Percentiles rank a stretch among this genome's conserved stretches.
These are phyloP conservation scores for Perca schrenkii DNA, from an alignment of 2,113 vertebrate genomes.

Conservation along the genomic window DNA sequence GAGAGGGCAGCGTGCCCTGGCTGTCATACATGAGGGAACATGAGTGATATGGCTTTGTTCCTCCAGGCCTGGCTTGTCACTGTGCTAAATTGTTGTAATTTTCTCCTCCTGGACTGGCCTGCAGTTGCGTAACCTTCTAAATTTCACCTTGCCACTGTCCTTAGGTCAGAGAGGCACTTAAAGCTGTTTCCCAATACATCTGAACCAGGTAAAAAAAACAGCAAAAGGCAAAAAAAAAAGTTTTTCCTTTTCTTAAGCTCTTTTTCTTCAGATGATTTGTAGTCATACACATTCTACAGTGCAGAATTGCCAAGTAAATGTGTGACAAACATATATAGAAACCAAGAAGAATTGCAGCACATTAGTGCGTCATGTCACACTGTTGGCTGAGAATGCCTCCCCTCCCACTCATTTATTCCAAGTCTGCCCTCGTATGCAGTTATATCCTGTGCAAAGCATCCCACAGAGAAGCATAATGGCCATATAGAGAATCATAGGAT, in stretches of 20 bases:
- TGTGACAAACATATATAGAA: neutral
- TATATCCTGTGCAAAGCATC: constrained; percentile 5
- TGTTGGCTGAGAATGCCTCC: neutral
- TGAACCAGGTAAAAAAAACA: neutral
- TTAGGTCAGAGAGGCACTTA: constrained; percentile 31
- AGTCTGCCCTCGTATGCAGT: neutral
- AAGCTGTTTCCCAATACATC: neutral
- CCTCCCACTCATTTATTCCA: constrained; percentile 9
- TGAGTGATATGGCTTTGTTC: constrained; percentile 65
- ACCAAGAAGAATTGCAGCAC: constrained; percentile 1
- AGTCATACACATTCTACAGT: neutral
- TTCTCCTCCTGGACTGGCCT: constrained; percentile 49
- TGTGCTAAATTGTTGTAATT: constrained; percentile 72
- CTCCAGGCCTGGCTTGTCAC: constrained; percentile 58
- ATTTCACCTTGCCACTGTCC: constrained; percentile 54
- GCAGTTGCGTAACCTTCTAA: constrained; percentile 36
- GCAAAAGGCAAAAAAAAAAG: neutral
- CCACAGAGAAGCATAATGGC: constrained; percentile 16
- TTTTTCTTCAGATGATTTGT: neutral
- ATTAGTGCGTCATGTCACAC: neutral
- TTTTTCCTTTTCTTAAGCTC: neutral
- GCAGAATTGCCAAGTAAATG: neutral
- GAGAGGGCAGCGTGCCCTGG: constrained; percentile 49
- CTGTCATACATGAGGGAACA: constrained; percentile 67
- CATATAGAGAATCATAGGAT: neutral